phyloP scores from a whole-genome alignment of 1,140 invertebrate species.

The Sarcophaga bullata region DNA sequence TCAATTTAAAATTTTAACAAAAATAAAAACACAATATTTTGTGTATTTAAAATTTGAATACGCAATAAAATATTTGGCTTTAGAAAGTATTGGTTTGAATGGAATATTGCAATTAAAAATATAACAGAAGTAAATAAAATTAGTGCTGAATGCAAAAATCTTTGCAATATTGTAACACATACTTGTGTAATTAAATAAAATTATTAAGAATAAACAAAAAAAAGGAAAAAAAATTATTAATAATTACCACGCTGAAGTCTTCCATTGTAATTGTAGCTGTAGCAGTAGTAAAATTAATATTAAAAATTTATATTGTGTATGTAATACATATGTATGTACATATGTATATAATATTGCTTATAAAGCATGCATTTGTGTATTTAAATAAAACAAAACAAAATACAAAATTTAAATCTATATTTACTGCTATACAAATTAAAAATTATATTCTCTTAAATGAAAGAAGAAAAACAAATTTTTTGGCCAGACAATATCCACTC shows the following conservation, averaged over 20 bases:
- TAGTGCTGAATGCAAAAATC: no score
- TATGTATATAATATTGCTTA: constrained; percentile 11
- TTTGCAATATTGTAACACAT: no score
- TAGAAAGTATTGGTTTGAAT: no score
- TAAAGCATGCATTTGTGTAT: not conserved
- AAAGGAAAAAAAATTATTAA: constrained; percentile 6
- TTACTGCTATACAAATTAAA: not conserved
- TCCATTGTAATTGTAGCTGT: constrained; percentile 42
- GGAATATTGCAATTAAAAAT: no score
- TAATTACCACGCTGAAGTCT: constrained; percentile 32
- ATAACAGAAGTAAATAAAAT: no score
- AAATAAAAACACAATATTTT: no score
- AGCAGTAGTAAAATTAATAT: not conserved
- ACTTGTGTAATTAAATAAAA: not conserved
- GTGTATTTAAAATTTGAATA: no score
- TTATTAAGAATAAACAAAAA: not conserved
- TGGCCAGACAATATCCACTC: no score
- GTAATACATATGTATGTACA: no score
- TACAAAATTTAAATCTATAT: not conserved
- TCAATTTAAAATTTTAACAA: no score
- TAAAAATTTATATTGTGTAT: not conserved
- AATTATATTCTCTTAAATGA: not conserved
- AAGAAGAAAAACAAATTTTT: no score
- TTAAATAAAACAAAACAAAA: not conserved
- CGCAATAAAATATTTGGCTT: no score